phyloP scores from a whole-genome alignment of 1,140 invertebrate genomes.

The Nasonia vitripennis region DNA sequence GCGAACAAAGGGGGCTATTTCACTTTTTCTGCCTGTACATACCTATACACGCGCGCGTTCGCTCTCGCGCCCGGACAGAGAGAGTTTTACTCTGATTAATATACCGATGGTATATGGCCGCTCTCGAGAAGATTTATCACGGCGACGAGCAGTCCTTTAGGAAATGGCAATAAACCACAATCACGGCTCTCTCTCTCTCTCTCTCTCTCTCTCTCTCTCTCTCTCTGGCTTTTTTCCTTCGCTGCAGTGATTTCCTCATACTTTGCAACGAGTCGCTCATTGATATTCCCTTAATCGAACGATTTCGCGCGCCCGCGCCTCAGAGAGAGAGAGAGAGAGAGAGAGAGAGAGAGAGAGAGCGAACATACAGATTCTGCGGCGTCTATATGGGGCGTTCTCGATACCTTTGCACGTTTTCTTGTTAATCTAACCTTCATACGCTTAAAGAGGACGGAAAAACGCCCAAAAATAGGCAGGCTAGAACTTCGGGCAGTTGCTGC shows the following conservation, averaged over 20 bases:
- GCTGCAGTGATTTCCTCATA: constrained; percentile 17
- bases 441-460: too few species aligned
- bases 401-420: too few species aligned
- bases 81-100: constrained; percentile 53
- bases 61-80: background rate
- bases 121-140: constrained; percentile 48
- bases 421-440: too few species aligned
- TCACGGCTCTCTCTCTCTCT: constrained; percentile 6
- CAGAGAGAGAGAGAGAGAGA: too few species aligned
- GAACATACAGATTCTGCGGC: background rate
- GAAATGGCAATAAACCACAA: constrained; percentile 50
- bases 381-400: background rate
- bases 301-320: background rate
- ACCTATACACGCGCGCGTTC: constrained; percentile 13
- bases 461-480: too few species aligned
- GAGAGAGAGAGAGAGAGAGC: too few species aligned
- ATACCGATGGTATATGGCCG: constrained; percentile 52
- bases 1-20: constrained; percentile 23
- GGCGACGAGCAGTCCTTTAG: constrained; percentile 47
- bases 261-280: constrained; percentile 17
- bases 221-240: constrained; percentile 9
- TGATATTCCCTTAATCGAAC: constrained; percentile 36
- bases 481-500: too few species aligned
- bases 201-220: background rate
- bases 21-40: constrained; percentile 21